phyloP scores from a whole-genome alignment of 2,888 invertebrate genomes.

The Caenorhabditis doughertyi region DNA sequence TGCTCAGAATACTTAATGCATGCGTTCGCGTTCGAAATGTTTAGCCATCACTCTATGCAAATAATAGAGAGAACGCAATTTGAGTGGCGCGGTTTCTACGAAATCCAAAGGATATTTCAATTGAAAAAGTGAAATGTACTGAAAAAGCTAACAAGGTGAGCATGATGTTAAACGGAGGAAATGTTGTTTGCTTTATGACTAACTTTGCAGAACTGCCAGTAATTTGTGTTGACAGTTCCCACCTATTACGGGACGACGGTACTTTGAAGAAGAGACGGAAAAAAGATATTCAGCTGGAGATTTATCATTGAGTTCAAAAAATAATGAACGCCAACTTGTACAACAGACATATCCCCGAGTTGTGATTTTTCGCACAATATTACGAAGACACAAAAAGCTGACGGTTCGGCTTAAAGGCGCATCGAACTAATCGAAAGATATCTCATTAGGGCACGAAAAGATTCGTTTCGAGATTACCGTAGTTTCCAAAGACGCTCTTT shows the following conservation, averaged over 20 bases:
- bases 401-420: too few species aligned
- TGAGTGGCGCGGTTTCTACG: slow-evolving; percentile 22
- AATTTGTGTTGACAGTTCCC: slow-evolving; percentile 33
- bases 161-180: slow-evolving; percentile 16
- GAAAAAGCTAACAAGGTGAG: slow-evolving; percentile 17
- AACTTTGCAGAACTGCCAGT: slow-evolving; percentile 25
- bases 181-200: slow-evolving; percentile 39
- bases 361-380: too few species aligned
- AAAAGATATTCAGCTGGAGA: background rate
- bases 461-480: too few species aligned
- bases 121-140: slow-evolving; percentile 23
- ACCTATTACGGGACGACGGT: slow-evolving; percentile 1
- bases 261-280: background rate
- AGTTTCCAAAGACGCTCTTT: too few species aligned
- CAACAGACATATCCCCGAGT: too few species aligned
- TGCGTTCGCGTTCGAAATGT: slow-evolving; percentile 50
- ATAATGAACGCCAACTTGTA: background rate
- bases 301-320: background rate
- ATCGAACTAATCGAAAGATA: too few species aligned
- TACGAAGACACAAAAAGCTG: too few species aligned
- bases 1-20: slow-evolving; percentile 45
- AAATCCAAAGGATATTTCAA: slow-evolving; percentile 48
- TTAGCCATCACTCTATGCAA: slow-evolving; percentile 50
- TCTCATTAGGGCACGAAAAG: too few species aligned
- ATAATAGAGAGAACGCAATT: slow-evolving; percentile 34